Percentiles rank a stretch among this genome's conserved stretches.
phyloP scores from a whole-genome alignment of 2,888 invertebrate genomes.

The Metacarcinus magister region DNA sequence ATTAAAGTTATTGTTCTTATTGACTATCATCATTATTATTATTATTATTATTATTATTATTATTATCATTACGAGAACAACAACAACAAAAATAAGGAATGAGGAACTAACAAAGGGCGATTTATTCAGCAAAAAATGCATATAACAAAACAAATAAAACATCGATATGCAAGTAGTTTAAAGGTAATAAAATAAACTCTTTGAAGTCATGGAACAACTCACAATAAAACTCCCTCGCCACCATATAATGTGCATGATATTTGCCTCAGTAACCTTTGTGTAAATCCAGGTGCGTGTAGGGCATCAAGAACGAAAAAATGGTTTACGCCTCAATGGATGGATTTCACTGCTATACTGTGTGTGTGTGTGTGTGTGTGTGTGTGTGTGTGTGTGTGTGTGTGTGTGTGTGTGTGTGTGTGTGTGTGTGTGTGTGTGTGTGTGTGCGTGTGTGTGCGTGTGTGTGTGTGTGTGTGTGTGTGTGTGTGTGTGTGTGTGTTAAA shows the following conservation, averaged over 20 bases:
- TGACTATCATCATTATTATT: too few species aligned
- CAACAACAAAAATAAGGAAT: not conserved
- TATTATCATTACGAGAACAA: not conserved
- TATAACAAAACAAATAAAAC: not conserved
- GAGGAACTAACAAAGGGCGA: not conserved
- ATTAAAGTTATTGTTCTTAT: too few species aligned
- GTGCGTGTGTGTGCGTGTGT: not conserved
- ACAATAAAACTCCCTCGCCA: not conserved
- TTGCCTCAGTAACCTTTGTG: constrained; percentile 27
- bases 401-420: constrained; percentile 38
- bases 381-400: constrained; percentile 39
- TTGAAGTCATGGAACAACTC: not conserved
- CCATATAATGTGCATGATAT: not conserved
- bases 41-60: too few species aligned
- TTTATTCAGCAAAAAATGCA: not conserved
- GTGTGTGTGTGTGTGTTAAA: too few species aligned
- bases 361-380: constrained; percentile 21
- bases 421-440: constrained; percentile 39
- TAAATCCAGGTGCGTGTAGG: not conserved
- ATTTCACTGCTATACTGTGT: not conserved
- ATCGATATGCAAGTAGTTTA: not conserved
- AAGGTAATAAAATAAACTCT: not conserved
- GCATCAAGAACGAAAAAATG: not conserved
- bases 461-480: not conserved
- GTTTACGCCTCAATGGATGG: not conserved